Evolutionary conservation across 2,888 invertebrate genomes (phyloP).

Genomic region (Hypena proboscidalis): DNA sequence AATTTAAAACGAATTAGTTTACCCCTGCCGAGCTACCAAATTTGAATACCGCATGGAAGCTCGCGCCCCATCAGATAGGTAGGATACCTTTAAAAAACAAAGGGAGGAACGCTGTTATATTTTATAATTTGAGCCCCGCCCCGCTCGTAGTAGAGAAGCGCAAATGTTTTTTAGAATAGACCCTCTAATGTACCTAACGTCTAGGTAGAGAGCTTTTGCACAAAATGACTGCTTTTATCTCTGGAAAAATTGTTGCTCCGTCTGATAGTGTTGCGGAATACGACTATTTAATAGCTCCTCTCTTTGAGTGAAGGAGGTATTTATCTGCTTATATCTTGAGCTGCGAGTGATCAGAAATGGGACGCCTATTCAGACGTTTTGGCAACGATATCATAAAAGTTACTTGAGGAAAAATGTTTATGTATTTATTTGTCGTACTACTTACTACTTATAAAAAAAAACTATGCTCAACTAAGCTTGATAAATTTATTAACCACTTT

Average conservation of each 20-base stretch:
- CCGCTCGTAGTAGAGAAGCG: constrained; percentile 53
- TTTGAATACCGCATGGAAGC: constrained; percentile 78
- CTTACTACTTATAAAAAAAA: too few relatives aligned
- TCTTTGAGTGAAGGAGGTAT: constrained; percentile 26
- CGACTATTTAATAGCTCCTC: constrained; percentile 37
- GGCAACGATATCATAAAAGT: neutral
- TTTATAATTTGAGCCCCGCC: constrained; percentile 72
- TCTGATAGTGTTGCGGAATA: constrained; percentile 61
- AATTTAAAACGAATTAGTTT: constrained; percentile 85
- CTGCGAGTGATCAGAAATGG: constrained; percentile 15
- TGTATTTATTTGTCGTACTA: constrained; percentile 13
- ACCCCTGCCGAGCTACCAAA: constrained; percentile 73
- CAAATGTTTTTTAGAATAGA: constrained; percentile 69
- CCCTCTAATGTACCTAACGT: constrained; percentile 73
- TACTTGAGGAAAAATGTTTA: neutral
- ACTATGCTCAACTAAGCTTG: too few relatives aligned
- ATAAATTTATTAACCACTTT: too few relatives aligned
- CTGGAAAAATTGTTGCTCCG: constrained; percentile 59
- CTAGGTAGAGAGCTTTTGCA: constrained; percentile 66
- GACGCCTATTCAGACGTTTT: neutral
- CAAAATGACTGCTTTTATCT: constrained; percentile 68
- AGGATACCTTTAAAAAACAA: constrained; percentile 75
- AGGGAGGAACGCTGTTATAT: constrained; percentile 73
- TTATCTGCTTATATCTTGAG: constrained; percentile 10
- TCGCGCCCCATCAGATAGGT: constrained; percentile 71